Conservation (phyloP, 2,113 vertebrate species). For the Ailuropoda melanoleuca region DNA sequence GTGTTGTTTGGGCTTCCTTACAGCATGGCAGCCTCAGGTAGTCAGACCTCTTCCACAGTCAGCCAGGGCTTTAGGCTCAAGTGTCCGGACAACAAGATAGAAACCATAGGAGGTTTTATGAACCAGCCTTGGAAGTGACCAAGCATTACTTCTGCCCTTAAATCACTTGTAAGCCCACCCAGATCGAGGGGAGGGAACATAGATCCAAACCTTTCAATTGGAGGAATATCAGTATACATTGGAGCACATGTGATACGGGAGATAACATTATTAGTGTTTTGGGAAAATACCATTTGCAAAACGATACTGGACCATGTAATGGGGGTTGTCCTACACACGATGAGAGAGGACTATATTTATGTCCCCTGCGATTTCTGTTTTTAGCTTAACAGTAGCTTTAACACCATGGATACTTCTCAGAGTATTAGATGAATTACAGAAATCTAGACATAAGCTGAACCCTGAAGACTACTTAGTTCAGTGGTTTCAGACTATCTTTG, state of each 20-base stretch:
- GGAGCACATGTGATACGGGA: background rate
- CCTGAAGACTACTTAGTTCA: background rate
- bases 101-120: background rate
- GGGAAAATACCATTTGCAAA: background rate
- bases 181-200: background rate
- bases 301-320: background rate
- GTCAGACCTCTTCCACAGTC: background rate
- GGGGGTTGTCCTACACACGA: background rate
- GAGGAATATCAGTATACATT: background rate
- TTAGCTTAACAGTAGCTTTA: background rate
- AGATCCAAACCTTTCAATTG: background rate
- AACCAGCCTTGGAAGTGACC: background rate
- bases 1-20: background rate
- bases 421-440: background rate
- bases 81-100: background rate
- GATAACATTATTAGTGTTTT: background rate
- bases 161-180: background rate
- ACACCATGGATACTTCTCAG: background rate
- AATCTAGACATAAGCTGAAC: background rate
- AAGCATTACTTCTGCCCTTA: background rate
- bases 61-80: background rate
- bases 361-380: background rate
- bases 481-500: background rate
- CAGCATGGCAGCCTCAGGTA: background rate
- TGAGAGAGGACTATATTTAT: background rate